Evolutionary conservation across 2,797 vertebrate genomes (phyloP), one percentile per base, ranked within the genome.

Genomic region (Sebastes hubbsi): DNA sequence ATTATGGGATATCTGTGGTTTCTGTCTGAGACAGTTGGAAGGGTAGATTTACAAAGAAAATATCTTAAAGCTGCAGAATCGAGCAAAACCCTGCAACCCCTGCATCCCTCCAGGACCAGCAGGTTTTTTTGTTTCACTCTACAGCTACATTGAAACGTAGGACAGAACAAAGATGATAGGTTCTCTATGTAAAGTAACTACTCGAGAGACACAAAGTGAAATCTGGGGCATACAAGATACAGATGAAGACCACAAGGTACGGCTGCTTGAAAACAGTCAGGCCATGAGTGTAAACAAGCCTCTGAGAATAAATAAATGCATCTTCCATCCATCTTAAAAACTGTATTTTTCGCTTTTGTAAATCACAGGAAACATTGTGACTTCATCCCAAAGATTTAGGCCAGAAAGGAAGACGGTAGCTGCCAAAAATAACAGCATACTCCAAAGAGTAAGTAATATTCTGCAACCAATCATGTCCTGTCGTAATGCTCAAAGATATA

Each of bases 51-150:
- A 68, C 24, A 54, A 22, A 18, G 63, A 75, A 83, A 84, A 78
- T 54, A 63, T 72, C 7, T 62, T 49, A 70, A 82, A 72, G 25
- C 74, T 82, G 62, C 6, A 11, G 83, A 27, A 58, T 82, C 54
- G 22, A 75, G 60, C 24, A 62, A 82, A 91, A 87, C 88, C 89
- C 70, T 88, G 77, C 85, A 90, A 84, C 66, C 87, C 89, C 72
- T 88, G 85, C 83, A 84, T 88, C 71, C 91, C 87, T 89, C 52
- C 49, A 82, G 92, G 88, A 89, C 88, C 89, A 80, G 38, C 59
- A 70, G 54, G 30, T 24, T 42, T 36, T 64, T 38, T 67, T 75
- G 38, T 78, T 56, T 72, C 9, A 65, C 68, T 77, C 27, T 42
- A 32, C 58, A 65, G 42, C 49, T 78, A 61, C 32, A 79, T 18